phyloP scores from a whole-genome alignment of 2,113 vertebrate species.

The Periophthalmus modestus region DNA sequence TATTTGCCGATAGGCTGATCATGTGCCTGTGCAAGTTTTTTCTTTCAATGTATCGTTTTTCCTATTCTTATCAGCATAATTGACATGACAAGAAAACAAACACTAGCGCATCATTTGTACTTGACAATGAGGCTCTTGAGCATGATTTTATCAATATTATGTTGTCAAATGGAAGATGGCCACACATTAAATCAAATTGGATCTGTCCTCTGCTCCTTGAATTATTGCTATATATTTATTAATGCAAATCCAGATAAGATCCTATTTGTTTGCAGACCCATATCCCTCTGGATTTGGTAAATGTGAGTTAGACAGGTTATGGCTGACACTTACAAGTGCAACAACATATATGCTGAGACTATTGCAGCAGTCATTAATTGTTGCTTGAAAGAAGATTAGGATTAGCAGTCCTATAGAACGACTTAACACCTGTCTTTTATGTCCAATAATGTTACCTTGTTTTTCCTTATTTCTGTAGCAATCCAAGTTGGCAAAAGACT shows the following conservation, averaged over 20 bases:
- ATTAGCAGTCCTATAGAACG: constrained; percentile 61
- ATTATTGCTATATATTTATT: constrained; percentile 67
- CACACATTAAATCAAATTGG: constrained; percentile 40
- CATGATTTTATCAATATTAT: constrained; percentile 34
- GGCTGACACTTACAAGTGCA: constrained; percentile 65
- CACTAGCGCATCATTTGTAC: constrained; percentile 17
- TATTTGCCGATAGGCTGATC: constrained; percentile 79
- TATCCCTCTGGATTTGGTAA: constrained; percentile 61
- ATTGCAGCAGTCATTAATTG: constrained; percentile 75
- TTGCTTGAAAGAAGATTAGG: constrained; percentile 70
- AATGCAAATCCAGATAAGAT: constrained; percentile 76
- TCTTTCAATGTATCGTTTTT: constrained; percentile 50
- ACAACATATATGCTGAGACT: constrained; percentile 67
- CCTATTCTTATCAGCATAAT: constrained; percentile 6
- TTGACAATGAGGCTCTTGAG: constrained; percentile 35
- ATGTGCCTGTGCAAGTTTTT: constrained; percentile 62
- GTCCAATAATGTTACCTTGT: constrained; percentile 60
- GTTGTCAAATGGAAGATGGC: constrained; percentile 33
- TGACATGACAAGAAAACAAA: constrained; percentile 26
- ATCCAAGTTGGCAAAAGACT: constrained; percentile 70
- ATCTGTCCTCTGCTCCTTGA: constrained; percentile 33
- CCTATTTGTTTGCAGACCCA: constrained; percentile 69
- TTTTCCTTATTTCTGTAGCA: constrained; percentile 62
- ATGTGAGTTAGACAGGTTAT: constrained; percentile 60
- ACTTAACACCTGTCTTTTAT: constrained; percentile 67